Base-by-base conservation (phyloP, 2,888 invertebrate genomes). In the Myathropa florea region DNA sequence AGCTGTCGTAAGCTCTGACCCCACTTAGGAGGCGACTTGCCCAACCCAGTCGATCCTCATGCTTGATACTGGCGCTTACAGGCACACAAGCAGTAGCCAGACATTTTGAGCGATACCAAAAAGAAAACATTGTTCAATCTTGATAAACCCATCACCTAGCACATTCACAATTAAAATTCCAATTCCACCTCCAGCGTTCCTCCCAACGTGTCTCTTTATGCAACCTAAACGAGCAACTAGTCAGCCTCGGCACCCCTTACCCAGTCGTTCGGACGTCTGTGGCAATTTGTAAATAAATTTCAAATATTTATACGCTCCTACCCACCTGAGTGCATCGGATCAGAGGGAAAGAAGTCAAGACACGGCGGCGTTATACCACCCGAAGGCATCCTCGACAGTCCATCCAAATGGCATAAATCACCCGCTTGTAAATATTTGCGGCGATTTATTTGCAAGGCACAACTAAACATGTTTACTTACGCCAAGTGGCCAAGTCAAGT, bases 371-470 rank as follows among this genome's bases (percentile, higher is more conserved):
- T 77, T 57, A 46, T 18, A n/a, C 70, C 85, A 81, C 85, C 81
- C 77, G 61, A 76, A 81, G 82, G 68, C 84, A 65, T 57, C 21
- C 60, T 55, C 26, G 46, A 46, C 46, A 46, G 46, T 55, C 67
- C 73, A 10, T 26, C 85, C 70, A 79, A 86, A 75, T 78, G 78
- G 86, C 86, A 86, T 86, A 86, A 86, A 86, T 86, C 86, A 86
- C 86, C 86, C 65, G 86, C 86, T 86, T 83, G 86, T 86, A 86
- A 86, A 86, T 86, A 86, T 86, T 86, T 86, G 86, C 86, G 59
- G 86, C 86, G 86, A 86, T 86, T 86, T 86, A 86, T 86, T 86
- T 79, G 83, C 86, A 79, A 86, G 86, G 83, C 73, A 79, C 86
- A 86, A 79, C 86, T 86, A 86, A 86, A 86, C 86, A 86, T 86